These are phyloP conservation scores for Naja naja DNA, from an alignment of 2,113 vertebrate species.

Conservation along the genomic window DNA sequence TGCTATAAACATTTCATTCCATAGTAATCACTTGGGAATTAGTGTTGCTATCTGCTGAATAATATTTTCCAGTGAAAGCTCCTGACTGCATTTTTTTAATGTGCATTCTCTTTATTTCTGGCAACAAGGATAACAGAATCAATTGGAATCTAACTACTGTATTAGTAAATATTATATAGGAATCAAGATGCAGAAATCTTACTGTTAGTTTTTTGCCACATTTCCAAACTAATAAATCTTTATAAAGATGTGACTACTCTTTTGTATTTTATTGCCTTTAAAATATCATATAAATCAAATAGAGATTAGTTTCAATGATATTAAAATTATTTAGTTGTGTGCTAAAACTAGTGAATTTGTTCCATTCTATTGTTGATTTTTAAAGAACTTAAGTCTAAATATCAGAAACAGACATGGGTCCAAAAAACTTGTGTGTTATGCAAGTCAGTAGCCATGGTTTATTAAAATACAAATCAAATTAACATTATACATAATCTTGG, in stretches of 20 bases:
- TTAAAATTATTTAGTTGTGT: neutral
- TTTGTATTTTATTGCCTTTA: neutral
- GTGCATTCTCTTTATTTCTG: neutral
- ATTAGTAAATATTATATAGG: neutral
- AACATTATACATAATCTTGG: neutral
- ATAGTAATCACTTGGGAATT: neutral
- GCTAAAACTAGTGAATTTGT: neutral
- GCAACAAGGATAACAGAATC: neutral
- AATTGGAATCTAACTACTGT: neutral
- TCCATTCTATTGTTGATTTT: neutral
- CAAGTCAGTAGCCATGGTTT: neutral
- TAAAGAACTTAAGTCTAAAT: neutral
- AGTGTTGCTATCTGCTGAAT: conserved; percentile 9
- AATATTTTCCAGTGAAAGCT: neutral
- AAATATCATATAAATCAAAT: neutral
- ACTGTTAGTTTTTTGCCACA: neutral
- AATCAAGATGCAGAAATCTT: neutral
- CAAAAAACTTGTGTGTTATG: neutral
- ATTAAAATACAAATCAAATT: neutral
- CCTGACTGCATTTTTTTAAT: neutral
- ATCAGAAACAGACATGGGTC: neutral
- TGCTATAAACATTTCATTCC: conserved; percentile 27
- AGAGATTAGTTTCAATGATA: neutral
- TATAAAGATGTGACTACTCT: neutral
- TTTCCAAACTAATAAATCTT: neutral